A percentile compares a stretch with the other conserved stretches of the same genome.
These are phyloP conservation scores for Drosophila putrida DNA, from an alignment of 2,888 invertebrate genomes.

Conservation along the genomic window DNA sequence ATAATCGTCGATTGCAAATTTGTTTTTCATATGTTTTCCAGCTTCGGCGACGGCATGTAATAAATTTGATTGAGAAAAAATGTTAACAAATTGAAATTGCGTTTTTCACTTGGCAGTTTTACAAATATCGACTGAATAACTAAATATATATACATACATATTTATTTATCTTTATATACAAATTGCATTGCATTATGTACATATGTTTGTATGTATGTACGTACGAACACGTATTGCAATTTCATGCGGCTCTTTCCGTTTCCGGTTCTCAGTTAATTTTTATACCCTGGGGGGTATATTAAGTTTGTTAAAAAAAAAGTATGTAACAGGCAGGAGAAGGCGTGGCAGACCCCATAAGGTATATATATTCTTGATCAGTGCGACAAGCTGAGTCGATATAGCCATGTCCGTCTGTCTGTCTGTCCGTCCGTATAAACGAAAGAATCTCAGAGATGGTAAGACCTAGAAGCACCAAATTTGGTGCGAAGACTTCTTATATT, in stretches of 20 bases:
- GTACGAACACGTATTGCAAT: slow-evolving; percentile 60
- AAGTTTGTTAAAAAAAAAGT: too few species aligned
- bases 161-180: slow-evolving; percentile 7
- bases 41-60: slow-evolving; percentile 49
- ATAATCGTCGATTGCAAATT: slow-evolving; percentile 76
- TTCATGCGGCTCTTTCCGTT: slow-evolving; percentile 52
- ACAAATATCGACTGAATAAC: slow-evolving; percentile 6
- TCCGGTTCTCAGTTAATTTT: slow-evolving; percentile 1
- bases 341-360: too few species aligned
- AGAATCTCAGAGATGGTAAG: too few species aligned
- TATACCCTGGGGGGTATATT: too few species aligned
- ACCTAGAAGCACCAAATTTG: too few species aligned
- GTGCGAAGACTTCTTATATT: too few species aligned
- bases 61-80: slow-evolving; percentile 73
- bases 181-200: neutral
- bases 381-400: too few species aligned
- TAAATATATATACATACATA: neutral
- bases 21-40: slow-evolving; percentile 63
- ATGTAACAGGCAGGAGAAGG: too few species aligned
- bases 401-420: too few species aligned
- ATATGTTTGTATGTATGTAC: neutral
- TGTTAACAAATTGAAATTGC: slow-evolving; percentile 76
- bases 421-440: too few species aligned
- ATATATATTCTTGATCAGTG: too few species aligned
- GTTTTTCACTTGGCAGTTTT: slow-evolving; percentile 31